phyloP scores from a whole-genome alignment of 2,888 invertebrate genomes.

The Lasioglossum oenotherae region DNA sequence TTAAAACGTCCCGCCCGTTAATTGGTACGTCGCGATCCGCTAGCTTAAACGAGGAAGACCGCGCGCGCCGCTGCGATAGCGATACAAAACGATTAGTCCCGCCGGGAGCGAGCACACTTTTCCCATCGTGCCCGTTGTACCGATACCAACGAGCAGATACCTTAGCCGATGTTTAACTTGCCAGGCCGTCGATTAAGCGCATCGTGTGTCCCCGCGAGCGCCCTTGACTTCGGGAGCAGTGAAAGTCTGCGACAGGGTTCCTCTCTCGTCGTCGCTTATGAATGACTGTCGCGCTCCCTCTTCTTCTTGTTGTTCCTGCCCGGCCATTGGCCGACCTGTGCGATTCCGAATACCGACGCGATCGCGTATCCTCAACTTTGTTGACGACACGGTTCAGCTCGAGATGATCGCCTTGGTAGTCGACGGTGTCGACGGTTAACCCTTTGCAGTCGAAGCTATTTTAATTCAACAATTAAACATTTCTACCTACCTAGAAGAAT shows the following conservation, averaged over 20 bases:
- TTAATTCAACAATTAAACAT: no score
- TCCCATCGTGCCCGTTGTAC: slow-evolving; percentile 43
- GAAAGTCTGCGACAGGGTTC: slow-evolving; percentile 68
- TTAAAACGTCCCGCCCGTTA: slow-evolving; percentile 53
- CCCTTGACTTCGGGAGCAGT: slow-evolving; percentile 59
- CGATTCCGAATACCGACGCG: background rate
- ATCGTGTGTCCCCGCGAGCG: slow-evolving; percentile 48
- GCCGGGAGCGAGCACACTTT: slow-evolving; percentile 42
- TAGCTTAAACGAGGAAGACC: slow-evolving; percentile 30
- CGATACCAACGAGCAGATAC: slow-evolving; percentile 47
- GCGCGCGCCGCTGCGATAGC: slow-evolving; percentile 34
- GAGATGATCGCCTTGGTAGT: background rate
- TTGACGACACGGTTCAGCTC: background rate
- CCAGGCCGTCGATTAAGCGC: slow-evolving; percentile 44
- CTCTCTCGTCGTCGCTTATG: slow-evolving; percentile 47
- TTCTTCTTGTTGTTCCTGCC: background rate
- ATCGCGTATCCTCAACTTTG: background rate
- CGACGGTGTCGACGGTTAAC: no score
- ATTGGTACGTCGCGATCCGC: slow-evolving; percentile 55
- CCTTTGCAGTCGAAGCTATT: no score
- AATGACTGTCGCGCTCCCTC: slow-evolving; percentile 30
- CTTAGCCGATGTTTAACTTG: slow-evolving; percentile 46
- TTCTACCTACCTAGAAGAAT: no score
- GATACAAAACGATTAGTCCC: slow-evolving; percentile 61
- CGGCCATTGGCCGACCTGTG: background rate